Conservation (phyloP, 1,140 invertebrate species). For the Drosophila bocqueti region DNA sequence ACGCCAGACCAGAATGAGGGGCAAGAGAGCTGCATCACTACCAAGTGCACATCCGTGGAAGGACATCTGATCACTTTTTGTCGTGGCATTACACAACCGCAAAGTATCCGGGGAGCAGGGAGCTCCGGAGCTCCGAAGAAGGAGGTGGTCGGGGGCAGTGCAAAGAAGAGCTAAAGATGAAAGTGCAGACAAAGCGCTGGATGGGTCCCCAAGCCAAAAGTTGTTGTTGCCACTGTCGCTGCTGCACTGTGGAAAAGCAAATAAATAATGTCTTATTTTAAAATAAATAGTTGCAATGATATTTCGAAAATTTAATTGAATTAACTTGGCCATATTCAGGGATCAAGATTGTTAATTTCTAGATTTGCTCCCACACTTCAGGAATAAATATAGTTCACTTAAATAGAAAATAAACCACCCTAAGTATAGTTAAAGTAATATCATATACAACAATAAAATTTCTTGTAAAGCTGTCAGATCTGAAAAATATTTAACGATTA, state of each 20-base stretch:
- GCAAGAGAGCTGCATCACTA: conserved; percentile 34
- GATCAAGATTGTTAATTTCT: neutral
- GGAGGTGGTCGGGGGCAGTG: conserved; percentile 28
- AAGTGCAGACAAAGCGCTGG: conserved; percentile 71
- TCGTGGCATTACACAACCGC: conserved; percentile 73
- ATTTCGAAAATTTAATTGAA: neutral
- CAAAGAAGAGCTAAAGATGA: conserved; percentile 59
- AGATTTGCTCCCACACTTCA: neutral
- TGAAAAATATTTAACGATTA: fast-evolving
- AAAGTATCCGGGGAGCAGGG: conserved; percentile 28
- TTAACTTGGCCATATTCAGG: neutral
- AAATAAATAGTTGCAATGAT: neutral
- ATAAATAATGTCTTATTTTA: too few relatives aligned
- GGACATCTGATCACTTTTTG: conserved; percentile 83
- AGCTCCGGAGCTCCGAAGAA: neutral
- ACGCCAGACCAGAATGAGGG: conserved; percentile 44
- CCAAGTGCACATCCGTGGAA: conserved; percentile 81
- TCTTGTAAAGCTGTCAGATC: neutral
- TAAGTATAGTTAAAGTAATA: too few relatives aligned
- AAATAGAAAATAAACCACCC: too few relatives aligned
- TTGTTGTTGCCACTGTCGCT: conserved; percentile 26
- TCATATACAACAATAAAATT: too few relatives aligned
- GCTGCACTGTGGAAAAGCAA: conserved; percentile 7
- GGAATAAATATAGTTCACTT: too few relatives aligned
- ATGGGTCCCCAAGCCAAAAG: conserved; percentile 53